Evolutionary conservation across 2,797 vertebrate genomes (phyloP).

Genomic region (Pipistrellus pygmaeus): DNA sequence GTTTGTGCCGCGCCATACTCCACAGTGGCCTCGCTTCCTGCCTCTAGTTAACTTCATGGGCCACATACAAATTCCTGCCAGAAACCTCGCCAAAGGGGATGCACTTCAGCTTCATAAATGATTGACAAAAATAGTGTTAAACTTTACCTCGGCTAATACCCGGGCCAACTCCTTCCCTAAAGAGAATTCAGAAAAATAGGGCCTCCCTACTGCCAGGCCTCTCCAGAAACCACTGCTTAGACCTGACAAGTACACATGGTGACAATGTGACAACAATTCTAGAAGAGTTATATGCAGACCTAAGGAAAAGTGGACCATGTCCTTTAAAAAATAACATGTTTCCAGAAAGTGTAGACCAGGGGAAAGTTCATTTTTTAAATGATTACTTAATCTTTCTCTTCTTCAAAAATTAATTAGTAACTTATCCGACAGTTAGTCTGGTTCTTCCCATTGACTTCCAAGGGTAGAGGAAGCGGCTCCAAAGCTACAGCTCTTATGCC

Average conservation of each 20-base stretch:
- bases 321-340: conserved; percentile 1
- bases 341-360: neutral
- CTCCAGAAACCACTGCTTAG: neutral
- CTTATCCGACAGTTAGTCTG: neutral
- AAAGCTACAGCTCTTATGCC: neutral
- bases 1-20: neutral
- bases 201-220: neutral
- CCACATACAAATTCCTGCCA: neutral
- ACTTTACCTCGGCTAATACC: neutral
- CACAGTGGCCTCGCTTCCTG: neutral
- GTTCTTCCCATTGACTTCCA: neutral
- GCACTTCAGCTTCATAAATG: conserved; percentile 21
- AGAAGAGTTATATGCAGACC: neutral
- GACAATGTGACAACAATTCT: neutral
- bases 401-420: neutral
- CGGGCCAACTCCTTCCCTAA: neutral
- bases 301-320: neutral
- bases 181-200: conserved; percentile 25
- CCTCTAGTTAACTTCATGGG: neutral
- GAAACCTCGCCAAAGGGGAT: neutral
- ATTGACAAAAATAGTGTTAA: conserved; percentile 38
- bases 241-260: neutral
- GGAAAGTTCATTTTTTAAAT: neutral
- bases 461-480: neutral
- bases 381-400: neutral